Evolutionary conservation across 2,888 invertebrate species (phyloP).

Genomic region (Thymelicus acteon): DNA sequence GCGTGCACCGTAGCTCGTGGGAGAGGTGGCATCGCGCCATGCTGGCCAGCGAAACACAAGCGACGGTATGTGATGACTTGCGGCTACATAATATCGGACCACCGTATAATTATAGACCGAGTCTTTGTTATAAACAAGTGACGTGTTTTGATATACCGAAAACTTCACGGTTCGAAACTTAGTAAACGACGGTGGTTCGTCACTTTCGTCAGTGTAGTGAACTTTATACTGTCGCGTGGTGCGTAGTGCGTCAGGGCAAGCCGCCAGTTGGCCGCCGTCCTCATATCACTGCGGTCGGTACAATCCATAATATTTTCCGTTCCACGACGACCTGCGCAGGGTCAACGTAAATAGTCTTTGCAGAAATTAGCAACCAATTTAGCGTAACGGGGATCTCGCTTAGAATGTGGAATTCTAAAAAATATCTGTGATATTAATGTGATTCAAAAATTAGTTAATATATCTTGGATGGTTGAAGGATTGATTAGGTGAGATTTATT

Average conservation of each 20-base stretch:
- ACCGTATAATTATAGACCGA: slow-evolving; percentile 36
- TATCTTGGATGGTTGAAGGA: slow-evolving; percentile 16
- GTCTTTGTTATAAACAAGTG: slow-evolving; percentile 31
- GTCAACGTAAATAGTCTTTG: slow-evolving; percentile 32
- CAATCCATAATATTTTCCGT: slow-evolving; percentile 39
- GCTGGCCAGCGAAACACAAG: slow-evolving; percentile 51
- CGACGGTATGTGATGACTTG: slow-evolving; percentile 56
- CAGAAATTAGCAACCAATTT: slow-evolving; percentile 24
- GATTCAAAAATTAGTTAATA: slow-evolving; percentile 21
- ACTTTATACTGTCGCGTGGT: slow-evolving; percentile 75
- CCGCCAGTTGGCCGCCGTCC: slow-evolving; percentile 79
- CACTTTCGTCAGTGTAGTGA: slow-evolving; percentile 54
- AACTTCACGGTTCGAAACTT: slow-evolving; percentile 16
- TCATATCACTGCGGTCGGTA: slow-evolving; percentile 56
- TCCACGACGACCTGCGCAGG: slow-evolving; percentile 30
- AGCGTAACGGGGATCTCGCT: slow-evolving; percentile 15
- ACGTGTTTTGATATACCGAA: slow-evolving; percentile 18
- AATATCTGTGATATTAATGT: slow-evolving; percentile 33
- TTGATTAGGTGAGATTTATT: slow-evolving; percentile 32
- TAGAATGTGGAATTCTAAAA: slow-evolving; percentile 27
- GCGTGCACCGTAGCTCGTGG: slow-evolving; percentile 45
- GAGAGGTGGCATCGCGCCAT: slow-evolving; percentile 42
- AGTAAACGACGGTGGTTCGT: slow-evolving; percentile 54
- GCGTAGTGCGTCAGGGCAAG: slow-evolving; percentile 72
- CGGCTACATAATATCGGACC: slow-evolving; percentile 24